Evolutionary conservation across 2,113 vertebrate genomes (phyloP).

Genomic region (Menura novaehollandiae): DNA sequence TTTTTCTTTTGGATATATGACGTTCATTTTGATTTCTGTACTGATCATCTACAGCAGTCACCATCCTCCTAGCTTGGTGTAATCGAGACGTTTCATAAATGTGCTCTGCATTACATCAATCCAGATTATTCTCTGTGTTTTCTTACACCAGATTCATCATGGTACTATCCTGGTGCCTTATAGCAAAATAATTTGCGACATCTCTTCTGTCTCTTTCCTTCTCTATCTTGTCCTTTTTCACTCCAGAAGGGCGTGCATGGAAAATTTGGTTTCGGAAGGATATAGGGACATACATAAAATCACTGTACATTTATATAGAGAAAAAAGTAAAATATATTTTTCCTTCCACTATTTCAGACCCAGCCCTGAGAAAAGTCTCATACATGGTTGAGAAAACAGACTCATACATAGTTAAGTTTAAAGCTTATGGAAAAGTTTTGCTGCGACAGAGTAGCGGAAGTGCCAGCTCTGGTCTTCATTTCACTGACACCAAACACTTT

Average conservation of each 20-base stretch:
- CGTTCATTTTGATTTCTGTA: not conserved
- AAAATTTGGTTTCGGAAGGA: not conserved
- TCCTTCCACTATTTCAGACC: not conserved
- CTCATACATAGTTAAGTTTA: not conserved
- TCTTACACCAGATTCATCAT: not conserved
- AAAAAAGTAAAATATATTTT: not conserved
- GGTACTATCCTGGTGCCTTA: not conserved
- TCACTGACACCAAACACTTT: not conserved
- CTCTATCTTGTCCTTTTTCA: not conserved
- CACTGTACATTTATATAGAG: not conserved
- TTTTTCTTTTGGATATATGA: not conserved
- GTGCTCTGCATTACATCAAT: not conserved
- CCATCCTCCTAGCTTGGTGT: not conserved
- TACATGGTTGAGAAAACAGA: not conserved
- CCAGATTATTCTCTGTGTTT: not conserved
- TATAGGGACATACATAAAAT: not conserved
- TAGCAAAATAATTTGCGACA: not conserved
- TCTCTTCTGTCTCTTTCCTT: not conserved
- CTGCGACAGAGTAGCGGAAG: not conserved
- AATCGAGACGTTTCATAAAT: not conserved
- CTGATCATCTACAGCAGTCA: not conserved
- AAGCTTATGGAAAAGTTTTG: not conserved
- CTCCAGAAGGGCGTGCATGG: accelerated
- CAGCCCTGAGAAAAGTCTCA: not conserved
- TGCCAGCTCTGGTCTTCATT: not conserved